Percentiles rank a stretch among this genome's conserved stretches.
Evolutionary conservation across 2,797 vertebrate species (phyloP).

Genomic region (Macrochelys suwanniensis): DNA sequence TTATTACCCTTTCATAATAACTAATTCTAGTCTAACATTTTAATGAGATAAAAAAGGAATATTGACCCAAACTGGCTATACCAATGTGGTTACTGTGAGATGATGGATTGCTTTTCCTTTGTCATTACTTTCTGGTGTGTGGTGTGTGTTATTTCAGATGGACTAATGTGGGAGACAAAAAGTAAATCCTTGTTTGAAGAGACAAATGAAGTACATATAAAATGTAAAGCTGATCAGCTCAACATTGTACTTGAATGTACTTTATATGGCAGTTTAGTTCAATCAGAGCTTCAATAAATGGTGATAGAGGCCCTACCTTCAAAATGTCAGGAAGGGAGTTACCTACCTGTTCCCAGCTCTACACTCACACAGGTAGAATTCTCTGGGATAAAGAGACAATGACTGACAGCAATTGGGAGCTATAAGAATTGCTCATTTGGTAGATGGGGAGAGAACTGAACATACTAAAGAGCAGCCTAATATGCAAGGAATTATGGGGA

Average conservation of each 20-base stretch:
- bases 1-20: slow-evolving; percentile 30
- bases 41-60: slow-evolving; percentile 14
- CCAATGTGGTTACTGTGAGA: neutral
- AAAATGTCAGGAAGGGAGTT: neutral
- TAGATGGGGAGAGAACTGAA: neutral
- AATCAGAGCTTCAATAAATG: neutral
- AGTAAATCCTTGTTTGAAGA: neutral
- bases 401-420: neutral
- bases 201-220: neutral
- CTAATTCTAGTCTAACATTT: slow-evolving; percentile 23
- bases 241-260: neutral
- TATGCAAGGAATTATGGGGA: neutral
- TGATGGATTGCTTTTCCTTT: neutral
- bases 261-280: neutral
- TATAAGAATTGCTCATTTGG: neutral
- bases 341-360: neutral
- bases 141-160: neutral
- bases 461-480: neutral
- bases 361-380: neutral
- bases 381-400: neutral
- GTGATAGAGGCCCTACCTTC: neutral
- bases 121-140: too few relatives aligned
- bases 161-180: fast-evolving
- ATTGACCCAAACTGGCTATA: slow-evolving; percentile 6
- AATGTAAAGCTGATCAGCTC: neutral